Conservation (phyloP, 2,888 invertebrate species). For the Cosmorhoe ocellata region DNA sequence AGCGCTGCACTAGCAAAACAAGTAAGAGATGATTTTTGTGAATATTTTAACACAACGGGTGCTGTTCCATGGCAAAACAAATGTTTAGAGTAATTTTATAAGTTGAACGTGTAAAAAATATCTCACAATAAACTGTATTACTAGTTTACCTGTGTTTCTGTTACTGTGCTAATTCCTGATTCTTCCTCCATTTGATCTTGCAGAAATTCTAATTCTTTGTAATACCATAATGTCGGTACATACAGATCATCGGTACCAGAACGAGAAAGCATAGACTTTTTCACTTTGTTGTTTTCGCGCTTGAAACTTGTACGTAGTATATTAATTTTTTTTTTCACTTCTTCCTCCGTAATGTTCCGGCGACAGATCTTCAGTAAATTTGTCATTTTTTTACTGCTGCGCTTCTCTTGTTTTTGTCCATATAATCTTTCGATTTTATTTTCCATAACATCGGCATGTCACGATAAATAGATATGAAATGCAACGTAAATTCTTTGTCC, state of each 20-base stretch:
- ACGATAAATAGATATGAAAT: too few species aligned
- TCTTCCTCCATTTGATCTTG: slow-evolving; percentile 22
- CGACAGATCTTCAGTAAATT: slow-evolving; percentile 25
- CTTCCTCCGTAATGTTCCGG: slow-evolving; percentile 20
- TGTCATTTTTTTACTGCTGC: slow-evolving; percentile 25
- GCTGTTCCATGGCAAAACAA: too few species aligned
- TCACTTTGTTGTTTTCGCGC: slow-evolving; percentile 24
- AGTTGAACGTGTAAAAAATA: too few species aligned
- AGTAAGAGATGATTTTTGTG: too few species aligned
- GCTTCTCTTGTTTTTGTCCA: slow-evolving; percentile 25
- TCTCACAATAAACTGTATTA: too few species aligned
- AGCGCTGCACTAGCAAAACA: too few species aligned
- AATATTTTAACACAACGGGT: too few species aligned
- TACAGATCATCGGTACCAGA: slow-evolving; percentile 22
- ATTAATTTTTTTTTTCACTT: slow-evolving; percentile 12
- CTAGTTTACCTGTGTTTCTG: too few species aligned
- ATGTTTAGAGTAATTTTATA: too few species aligned
- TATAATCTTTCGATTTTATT: too few species aligned
- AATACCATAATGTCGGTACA: slow-evolving; percentile 23
- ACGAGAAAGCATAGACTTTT: slow-evolving; percentile 24
- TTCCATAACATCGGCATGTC: too few species aligned
- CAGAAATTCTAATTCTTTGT: slow-evolving; percentile 23
- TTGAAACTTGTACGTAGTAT: slow-evolving; percentile 14
- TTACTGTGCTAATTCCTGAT: slow-evolving; percentile 11
- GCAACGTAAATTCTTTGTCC: too few species aligned